Conservation (phyloP, 37 sponge, comb jelly and placozoan genomes). For the Beroe forskalii region DNA sequence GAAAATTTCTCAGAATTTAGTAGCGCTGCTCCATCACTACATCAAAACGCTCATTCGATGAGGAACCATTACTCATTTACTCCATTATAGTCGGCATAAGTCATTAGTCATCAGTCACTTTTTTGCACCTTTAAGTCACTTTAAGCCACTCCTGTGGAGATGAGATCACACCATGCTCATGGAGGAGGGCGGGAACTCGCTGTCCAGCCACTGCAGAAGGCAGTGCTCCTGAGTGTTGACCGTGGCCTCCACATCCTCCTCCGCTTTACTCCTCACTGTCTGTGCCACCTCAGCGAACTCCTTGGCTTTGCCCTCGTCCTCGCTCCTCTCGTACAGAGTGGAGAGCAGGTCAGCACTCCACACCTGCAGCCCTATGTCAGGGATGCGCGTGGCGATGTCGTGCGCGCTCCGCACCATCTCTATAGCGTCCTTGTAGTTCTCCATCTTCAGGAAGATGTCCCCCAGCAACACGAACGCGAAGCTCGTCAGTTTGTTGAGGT, state of each 20-base stretch:
- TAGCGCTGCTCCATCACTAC: too few species aligned
- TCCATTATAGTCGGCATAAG: too few species aligned
- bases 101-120: too few species aligned
- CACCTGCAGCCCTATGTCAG: constrained; percentile 50
- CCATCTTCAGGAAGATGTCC: constrained; percentile 83
- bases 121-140: too few species aligned
- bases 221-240: not conserved
- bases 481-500: constrained; percentile 83
- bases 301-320: not conserved
- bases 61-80: too few species aligned
- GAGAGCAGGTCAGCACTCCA: constrained; percentile 19
- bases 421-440: constrained; percentile 72
- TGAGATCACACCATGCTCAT: constrained; percentile 62
- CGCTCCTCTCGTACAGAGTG: constrained; percentile 44
- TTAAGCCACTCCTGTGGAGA: too few species aligned
- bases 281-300: not conserved
- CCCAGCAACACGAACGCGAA: constrained; percentile 84
- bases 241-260: not conserved
- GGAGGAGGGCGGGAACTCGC: constrained; percentile 42
- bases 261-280: not conserved
- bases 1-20: too few species aligned
- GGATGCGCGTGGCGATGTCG: constrained; percentile 56
- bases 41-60: too few species aligned
- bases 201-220: constrained; percentile 60
- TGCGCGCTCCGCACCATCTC: constrained; percentile 61